Conservation (phyloP, 2,113 vertebrate genomes). For the Caracal caracal region DNA sequence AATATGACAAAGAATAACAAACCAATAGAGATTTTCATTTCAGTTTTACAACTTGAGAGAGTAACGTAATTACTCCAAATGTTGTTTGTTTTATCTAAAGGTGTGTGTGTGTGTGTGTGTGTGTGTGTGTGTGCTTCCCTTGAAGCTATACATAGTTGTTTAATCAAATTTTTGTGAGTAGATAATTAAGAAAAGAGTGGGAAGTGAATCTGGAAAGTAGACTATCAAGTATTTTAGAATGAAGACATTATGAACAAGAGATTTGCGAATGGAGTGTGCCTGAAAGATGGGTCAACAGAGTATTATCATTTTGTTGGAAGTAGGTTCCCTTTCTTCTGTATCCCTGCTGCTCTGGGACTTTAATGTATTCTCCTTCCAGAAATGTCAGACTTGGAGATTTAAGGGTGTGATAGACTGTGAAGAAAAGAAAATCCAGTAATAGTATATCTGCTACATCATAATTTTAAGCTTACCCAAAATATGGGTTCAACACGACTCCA, state of each 20-base stretch:
- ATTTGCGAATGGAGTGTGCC: neutral
- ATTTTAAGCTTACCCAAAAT: neutral
- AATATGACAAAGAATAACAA: neutral
- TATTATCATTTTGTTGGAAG: neutral
- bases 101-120: neutral
- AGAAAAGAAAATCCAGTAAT: neutral
- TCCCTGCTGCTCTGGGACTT: neutral
- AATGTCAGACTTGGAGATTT: neutral
- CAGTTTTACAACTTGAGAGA: neutral
- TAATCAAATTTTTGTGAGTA: neutral
- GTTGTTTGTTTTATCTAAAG: neutral
- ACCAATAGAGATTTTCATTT: neutral
- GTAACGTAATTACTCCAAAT: neutral
- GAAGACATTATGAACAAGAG: neutral
- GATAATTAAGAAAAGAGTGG: neutral
- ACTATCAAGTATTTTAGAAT: neutral
- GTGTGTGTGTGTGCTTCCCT: neutral
- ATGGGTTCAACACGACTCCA: neutral
- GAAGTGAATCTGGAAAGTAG: neutral
- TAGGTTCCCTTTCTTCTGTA: neutral
- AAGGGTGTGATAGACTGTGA: neutral
- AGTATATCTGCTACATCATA: neutral
- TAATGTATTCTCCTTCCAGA: neutral
- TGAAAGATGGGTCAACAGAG: rapidly evolving
- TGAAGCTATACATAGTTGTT: neutral